phyloP scores from a whole-genome alignment of 2,888 invertebrate species.

The Chirona hameri region DNA sequence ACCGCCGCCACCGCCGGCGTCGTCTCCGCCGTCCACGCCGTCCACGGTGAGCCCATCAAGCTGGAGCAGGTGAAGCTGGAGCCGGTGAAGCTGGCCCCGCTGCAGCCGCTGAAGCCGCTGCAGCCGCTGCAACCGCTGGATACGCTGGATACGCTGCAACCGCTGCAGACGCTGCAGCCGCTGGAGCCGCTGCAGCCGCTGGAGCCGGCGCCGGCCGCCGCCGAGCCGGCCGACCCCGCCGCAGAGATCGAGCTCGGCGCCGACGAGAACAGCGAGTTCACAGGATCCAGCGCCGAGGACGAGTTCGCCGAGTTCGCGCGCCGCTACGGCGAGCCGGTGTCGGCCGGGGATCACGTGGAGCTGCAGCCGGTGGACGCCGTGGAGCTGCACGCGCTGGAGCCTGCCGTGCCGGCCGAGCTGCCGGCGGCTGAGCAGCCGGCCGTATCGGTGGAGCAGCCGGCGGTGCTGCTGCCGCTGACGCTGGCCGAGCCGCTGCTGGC shows the following conservation, averaged over 20 bases:
- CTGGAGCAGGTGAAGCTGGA: no score
- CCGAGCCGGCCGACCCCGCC: neutral
- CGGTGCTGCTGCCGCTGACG: constrained; percentile 6
- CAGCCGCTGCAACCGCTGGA: neutral
- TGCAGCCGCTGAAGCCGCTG: constrained; percentile 4
- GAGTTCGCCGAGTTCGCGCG: constrained; percentile 28
- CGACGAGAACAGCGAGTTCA: constrained; percentile 4
- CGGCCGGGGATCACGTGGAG: constrained; percentile 25
- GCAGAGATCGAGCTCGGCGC: neutral
- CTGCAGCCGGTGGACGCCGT: constrained; percentile 27
- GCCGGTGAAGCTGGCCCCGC: neutral
- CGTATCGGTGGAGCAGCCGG: no score
- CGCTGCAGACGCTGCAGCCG: no score
- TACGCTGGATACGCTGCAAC: no score
- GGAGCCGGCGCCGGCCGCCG: neutral
- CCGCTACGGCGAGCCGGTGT: constrained; percentile 4
- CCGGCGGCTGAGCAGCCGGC: no score
- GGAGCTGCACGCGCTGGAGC: constrained; percentile 28
- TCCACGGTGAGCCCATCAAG: no score
- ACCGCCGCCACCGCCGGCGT: no score
- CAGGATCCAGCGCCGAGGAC: neutral
- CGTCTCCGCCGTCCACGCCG: no score
- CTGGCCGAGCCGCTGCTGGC: constrained; percentile 6
- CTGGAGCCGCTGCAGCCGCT: neutral
- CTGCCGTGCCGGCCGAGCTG: neutral